Conservation (phyloP, 2,888 invertebrate genomes). For the Apamea sordens region DNA sequence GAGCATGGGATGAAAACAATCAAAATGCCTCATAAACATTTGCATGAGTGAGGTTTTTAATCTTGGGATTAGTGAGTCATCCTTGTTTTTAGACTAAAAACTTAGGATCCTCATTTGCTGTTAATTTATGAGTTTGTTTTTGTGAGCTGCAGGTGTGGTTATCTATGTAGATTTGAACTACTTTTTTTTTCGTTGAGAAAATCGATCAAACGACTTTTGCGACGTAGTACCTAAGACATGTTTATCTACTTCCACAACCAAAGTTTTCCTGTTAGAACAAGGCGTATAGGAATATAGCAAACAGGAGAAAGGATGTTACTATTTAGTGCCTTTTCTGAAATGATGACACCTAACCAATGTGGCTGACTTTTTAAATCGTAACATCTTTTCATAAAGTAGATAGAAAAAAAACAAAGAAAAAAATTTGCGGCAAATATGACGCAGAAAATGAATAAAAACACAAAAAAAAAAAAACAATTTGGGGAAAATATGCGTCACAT, state of each 20-base stretch:
- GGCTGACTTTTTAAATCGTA: not conserved
- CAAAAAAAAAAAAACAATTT: too few relatives aligned
- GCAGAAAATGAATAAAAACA: too few relatives aligned
- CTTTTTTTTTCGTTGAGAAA: slow-evolving; percentile 3
- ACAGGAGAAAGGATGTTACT: too few relatives aligned
- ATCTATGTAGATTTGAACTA: slow-evolving; percentile 48
- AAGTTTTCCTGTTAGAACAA: not conserved
- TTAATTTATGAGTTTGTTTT: slow-evolving; percentile 59
- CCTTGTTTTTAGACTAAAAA: slow-evolving; percentile 38
- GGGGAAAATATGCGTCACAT: too few relatives aligned
- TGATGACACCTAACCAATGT: not conserved
- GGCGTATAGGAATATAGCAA: not conserved
- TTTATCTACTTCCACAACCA: not conserved
- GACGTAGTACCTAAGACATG: slow-evolving; percentile 17
- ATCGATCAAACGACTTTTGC: not conserved
- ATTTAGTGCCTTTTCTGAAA: not conserved
- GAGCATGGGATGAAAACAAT: not conserved
- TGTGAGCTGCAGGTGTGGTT: slow-evolving; percentile 28
- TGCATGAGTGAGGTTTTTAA: slow-evolving; percentile 6
- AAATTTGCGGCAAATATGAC: too few relatives aligned
- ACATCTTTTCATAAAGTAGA: not conserved
- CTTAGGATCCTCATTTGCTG: slow-evolving; percentile 21
- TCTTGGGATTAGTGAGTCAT: slow-evolving; percentile 42
- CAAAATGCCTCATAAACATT: slow-evolving; percentile 12
- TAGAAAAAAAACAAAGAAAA: not conserved